A percentile compares a stretch with the other conserved stretches of the same genome.
Conservation (phyloP, 2,888 invertebrate species). For the Pollenia angustigena region DNA sequence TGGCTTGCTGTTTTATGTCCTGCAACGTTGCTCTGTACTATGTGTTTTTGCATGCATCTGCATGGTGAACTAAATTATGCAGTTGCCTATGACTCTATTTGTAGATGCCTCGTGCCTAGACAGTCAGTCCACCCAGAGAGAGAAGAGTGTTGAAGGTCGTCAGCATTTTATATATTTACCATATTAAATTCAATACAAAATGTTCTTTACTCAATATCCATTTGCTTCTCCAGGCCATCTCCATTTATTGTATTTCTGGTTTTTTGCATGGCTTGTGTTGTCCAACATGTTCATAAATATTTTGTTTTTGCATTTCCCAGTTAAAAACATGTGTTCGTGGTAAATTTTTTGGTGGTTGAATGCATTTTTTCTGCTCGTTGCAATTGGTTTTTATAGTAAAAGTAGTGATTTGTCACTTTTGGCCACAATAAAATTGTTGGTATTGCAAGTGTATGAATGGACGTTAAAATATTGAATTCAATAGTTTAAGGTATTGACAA, state of each 20-base stretch:
- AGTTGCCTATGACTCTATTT: slow-evolving; percentile 25
- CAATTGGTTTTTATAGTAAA: slow-evolving; percentile 67
- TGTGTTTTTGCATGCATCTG: slow-evolving; percentile 3
- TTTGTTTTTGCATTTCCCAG: slow-evolving; percentile 64
- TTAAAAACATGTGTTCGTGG: slow-evolving; percentile 82
- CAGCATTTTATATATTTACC: slow-evolving; percentile 23
- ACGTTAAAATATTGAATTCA: slow-evolving; percentile 15
- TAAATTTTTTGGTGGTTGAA: slow-evolving; percentile 80
- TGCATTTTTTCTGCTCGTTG: slow-evolving; percentile 50
- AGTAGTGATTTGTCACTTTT: slow-evolving; percentile 81
- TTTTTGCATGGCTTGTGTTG: slow-evolving; percentile 61
- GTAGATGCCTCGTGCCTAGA: background rate
- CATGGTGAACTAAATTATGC: slow-evolving; percentile 62
- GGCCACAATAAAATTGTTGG: slow-evolving; percentile 71
- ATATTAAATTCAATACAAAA: slow-evolving; percentile 59
- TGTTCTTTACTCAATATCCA: slow-evolving; percentile 12
- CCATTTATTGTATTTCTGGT: slow-evolving; percentile 60
- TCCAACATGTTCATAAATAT: slow-evolving; percentile 74
- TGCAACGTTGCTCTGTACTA: slow-evolving; percentile 12
- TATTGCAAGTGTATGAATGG: slow-evolving; percentile 12
- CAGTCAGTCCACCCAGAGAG: background rate
- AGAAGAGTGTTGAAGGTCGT: slow-evolving; percentile 69
- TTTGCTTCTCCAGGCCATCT: slow-evolving; percentile 22
- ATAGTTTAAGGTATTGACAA: slow-evolving; percentile 10
- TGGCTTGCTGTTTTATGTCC: slow-evolving; percentile 37